Evolutionary conservation across 2,888 invertebrate species (phyloP).

Genomic region (Troides oblongomaculatus): DNA sequence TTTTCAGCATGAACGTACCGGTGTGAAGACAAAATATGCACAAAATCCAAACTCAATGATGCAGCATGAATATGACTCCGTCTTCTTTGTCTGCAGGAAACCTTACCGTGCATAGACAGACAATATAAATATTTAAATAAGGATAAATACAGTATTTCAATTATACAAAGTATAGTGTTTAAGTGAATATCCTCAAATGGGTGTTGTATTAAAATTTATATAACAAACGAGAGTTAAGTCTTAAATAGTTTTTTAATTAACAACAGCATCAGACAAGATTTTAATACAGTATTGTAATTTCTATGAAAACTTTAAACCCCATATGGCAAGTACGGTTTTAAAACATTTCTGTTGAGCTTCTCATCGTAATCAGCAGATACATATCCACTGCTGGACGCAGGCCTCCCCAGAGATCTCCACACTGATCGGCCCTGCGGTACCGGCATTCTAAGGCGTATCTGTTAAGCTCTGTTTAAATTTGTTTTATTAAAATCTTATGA

Average conservation of each 20-base stretch:
- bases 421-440: too few relatives aligned
- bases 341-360: neutral
- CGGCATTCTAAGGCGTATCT: too few relatives aligned
- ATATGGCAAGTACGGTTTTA: neutral
- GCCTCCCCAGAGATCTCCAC: too few relatives aligned
- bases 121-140: neutral
- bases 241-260: conserved; percentile 1
- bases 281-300: conserved; percentile 27
- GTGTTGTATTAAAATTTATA: conserved; percentile 11
- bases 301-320: neutral
- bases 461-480: too few relatives aligned
- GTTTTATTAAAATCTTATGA: too few relatives aligned
- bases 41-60: conserved; percentile 96
- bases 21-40: conserved; percentile 92
- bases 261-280: conserved; percentile 12
- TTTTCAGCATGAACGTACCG: conserved; percentile 87
- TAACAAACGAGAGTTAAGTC: conserved; percentile 15
- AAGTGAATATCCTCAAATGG: conserved; percentile 9
- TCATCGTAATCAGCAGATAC: too few relatives aligned
- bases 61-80: conserved; percentile 93
- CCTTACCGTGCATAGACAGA: conserved; percentile 59
- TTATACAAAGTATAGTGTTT: conserved; percentile 13
- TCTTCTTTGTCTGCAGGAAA: conserved; percentile 95
- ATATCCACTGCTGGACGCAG: too few relatives aligned
- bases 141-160: conserved; percentile 15